Percentiles rank a stretch among this genome's conserved stretches.
Conservation (phyloP, 64 coral and sea anemone genomes). For the Anthopleura sola region DNA sequence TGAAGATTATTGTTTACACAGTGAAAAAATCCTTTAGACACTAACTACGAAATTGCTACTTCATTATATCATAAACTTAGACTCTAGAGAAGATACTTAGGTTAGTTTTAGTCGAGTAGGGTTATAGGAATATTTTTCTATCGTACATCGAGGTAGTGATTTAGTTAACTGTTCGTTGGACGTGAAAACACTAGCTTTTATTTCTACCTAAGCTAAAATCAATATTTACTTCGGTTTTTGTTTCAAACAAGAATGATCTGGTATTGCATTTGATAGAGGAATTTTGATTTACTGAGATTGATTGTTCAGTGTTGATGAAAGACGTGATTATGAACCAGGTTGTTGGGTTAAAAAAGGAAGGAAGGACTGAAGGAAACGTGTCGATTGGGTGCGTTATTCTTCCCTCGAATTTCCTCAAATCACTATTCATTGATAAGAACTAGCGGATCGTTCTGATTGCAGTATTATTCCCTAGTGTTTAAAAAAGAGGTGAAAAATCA, state of each 20-base stretch:
- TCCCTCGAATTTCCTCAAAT: background rate
- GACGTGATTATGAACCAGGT: background rate
- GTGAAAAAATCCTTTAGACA: background rate
- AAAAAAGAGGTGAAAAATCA: background rate
- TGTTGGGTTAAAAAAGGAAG: background rate
- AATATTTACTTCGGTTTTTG: conserved; percentile 9
- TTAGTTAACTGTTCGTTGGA: background rate
- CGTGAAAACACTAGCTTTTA: background rate
- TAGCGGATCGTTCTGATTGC: background rate
- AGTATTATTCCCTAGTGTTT: background rate
- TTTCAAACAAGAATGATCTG: background rate
- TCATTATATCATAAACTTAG: background rate
- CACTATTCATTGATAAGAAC: background rate
- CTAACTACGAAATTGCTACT: background rate
- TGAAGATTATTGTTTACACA: background rate
- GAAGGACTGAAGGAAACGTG: background rate
- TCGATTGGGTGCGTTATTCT: background rate
- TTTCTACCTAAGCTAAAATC: background rate
- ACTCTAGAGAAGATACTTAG: background rate
- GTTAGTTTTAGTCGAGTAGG: background rate
- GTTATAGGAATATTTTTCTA: background rate
- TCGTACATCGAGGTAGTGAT: background rate
- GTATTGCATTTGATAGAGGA: background rate
- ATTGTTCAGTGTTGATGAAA: background rate
- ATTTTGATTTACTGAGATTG: background rate